These are phyloP conservation scores for Euzetes globulus DNA, from an alignment of 2,888 invertebrate species.

Conservation along the genomic window DNA sequence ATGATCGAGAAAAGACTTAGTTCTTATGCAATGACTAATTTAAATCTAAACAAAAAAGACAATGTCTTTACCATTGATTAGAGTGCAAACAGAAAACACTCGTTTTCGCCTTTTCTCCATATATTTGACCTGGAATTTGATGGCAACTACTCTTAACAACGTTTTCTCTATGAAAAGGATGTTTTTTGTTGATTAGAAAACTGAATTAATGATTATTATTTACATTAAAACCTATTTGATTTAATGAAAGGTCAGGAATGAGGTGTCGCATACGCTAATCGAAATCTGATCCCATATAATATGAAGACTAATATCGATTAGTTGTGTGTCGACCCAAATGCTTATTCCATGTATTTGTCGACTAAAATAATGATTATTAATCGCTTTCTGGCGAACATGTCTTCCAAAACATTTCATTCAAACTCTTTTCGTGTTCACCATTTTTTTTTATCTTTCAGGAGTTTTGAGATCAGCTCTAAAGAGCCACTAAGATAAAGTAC, in stretches of 20 bases:
- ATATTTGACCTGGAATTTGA: too few relatives aligned
- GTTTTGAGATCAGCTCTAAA: too few relatives aligned
- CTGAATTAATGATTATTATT: not conserved
- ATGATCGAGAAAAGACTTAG: not conserved
- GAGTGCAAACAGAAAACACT: not conserved
- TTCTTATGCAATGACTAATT: constrained; percentile 8
- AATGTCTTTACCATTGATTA: not conserved
- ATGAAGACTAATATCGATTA: not conserved
- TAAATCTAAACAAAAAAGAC: not conserved
- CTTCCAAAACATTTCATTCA: too few relatives aligned
- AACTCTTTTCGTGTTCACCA: too few relatives aligned
- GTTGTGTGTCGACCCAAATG: not conserved
- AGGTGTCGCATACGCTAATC: too few relatives aligned
- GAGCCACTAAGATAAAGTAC: too few relatives aligned
- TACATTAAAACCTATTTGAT: too few relatives aligned
- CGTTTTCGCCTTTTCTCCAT: too few relatives aligned
- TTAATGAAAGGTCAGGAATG: too few relatives aligned
- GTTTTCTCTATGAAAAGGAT: not conserved
- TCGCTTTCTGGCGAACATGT: not conserved
- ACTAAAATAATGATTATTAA: not conserved
- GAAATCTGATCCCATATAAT: too few relatives aligned
- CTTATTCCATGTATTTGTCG: not conserved
- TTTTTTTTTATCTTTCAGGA: too few relatives aligned
- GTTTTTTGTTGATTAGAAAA: not conserved
- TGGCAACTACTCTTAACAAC: not conserved